These are phyloP conservation scores for Hozukius guyotensis DNA, from an alignment of 2,797 vertebrate species.

Conservation along the genomic window DNA sequence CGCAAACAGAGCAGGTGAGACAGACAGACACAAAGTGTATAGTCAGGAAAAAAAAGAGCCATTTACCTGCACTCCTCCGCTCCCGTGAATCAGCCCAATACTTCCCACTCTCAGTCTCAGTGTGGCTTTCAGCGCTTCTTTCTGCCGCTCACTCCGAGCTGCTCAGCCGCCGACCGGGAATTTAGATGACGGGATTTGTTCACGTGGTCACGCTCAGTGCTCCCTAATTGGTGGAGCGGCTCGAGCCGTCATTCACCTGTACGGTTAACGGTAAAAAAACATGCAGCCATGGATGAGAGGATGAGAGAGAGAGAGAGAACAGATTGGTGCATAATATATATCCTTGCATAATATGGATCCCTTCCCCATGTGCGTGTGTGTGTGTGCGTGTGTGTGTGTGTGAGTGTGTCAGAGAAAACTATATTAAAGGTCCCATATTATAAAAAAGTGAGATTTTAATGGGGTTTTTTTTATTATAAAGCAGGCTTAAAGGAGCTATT, in stretches of 20 bases:
- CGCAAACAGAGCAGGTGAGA: background rate
- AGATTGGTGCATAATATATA: background rate
- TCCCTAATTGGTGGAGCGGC: slow-evolving; percentile 79
- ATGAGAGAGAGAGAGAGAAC: background rate
- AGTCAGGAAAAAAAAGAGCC: background rate
- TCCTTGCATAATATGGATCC: background rate
- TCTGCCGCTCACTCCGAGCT: background rate
- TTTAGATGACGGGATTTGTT: slow-evolving; percentile 77
- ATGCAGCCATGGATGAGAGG: background rate
- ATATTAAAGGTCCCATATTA: background rate
- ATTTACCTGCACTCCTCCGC: slow-evolving; percentile 66
- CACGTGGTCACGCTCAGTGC: slow-evolving; percentile 77
- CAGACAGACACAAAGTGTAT: background rate
- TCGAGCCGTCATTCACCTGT: slow-evolving; percentile 66
- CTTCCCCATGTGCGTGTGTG: background rate
- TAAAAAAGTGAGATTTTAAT: too few relatives aligned
- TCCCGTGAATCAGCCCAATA: slow-evolving; percentile 41
- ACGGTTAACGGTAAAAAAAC: slow-evolving; percentile 9
- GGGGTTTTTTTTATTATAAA: too few relatives aligned
- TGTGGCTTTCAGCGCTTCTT: slow-evolving; percentile 33
- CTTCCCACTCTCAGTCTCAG: slow-evolving; percentile 25
- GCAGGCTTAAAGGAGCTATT: too few relatives aligned
- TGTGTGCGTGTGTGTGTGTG: background rate
- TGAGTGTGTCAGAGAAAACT: background rate
- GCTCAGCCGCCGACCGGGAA: slow-evolving; percentile 56